Base-by-base conservation (phyloP, 2,113 vertebrate species). In the Chascanopsetta lugubris region DNA sequence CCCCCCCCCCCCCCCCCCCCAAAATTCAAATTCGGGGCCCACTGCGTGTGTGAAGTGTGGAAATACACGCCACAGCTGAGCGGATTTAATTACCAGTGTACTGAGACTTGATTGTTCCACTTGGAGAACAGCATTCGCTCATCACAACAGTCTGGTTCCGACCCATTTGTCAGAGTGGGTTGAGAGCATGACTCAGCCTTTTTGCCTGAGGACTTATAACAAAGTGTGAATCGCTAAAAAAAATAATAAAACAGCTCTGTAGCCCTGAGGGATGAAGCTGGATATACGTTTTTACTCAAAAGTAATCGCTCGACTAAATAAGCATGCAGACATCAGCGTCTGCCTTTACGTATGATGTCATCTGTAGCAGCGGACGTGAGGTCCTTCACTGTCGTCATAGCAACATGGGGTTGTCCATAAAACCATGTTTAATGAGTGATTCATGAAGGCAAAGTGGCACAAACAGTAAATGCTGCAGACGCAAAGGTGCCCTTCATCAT, bases 21-120 rank as follows among this genome's bases (percentile, higher is more conserved):
- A 13, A 13, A 30, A 77, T 53, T 34, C 56, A 59, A 66, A 57
- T 30, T 4, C 5, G 32, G 63, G 40, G 17, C 9, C 42, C 9
- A 30, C 25, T 61, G 64, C 40, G 58, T 53, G 25, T 26, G 25
- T 58, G 17, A 47, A 24, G 13, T 22, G 29, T 46, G 21, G 48
- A 18, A 54, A 22, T 22, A 40, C 17, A 45, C 24, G 3, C 2
- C 11, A 8, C 8, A 48, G n/a, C 32, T 13, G 0, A 53, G 61
- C 5, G 24, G 26, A 56, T 64, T n/a, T 13, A 54, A 53, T 56
- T 65, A 42, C n/a, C 17, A n/a, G 38, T 42, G 38, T 18, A 17
- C n/a, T 18, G 38, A 42, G 38, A n/a, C n/a, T 42, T 42, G 38
- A 42, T 42, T 42, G 38, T 42, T 42, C 34, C 2, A 11, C 13